Evolutionary conservation across 30 jellyfish, hydroid and myxozoan genomes (phyloP).

Genomic region (Calvadosia cruxmelitensis): DNA sequence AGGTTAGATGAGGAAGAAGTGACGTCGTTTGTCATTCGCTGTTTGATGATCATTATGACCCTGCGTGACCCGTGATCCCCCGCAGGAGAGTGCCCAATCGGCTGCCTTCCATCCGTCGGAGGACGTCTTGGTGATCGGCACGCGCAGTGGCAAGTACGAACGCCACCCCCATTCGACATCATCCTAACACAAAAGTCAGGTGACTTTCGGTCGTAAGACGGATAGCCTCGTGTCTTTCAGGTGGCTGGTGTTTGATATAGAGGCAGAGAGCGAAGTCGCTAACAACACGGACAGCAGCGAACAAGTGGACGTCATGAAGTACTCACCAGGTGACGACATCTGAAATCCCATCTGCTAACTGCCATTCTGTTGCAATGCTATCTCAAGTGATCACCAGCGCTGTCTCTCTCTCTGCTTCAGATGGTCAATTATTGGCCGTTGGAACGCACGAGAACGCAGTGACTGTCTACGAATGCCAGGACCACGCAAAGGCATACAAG

Average conservation of each 20-base stretch:
- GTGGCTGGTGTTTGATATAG: constrained; percentile 44
- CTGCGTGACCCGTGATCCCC: not conserved
- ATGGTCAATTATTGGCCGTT: constrained; percentile 50
- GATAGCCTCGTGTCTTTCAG: constrained; percentile 11
- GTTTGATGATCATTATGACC: not conserved
- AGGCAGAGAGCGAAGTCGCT: constrained; percentile 25
- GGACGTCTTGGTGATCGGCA: constrained; percentile 42
- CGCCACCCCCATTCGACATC: not conserved
- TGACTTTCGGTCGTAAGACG: not conserved
- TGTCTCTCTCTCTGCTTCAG: constrained; percentile 6
- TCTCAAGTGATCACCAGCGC: not conserved
- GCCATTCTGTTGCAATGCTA: too few relatives aligned
- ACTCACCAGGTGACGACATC: constrained; percentile 47
- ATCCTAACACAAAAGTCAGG: too few relatives aligned
- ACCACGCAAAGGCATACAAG: constrained; percentile 38
- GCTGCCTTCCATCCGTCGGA: constrained; percentile 59
- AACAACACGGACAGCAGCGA: constrained; percentile 51
- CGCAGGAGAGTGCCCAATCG: constrained; percentile 65
- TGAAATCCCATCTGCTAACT: too few relatives aligned
- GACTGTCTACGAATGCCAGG: constrained; percentile 34
- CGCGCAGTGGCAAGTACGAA: constrained; percentile 49
- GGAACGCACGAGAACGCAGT: constrained; percentile 68
- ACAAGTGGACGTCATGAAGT: constrained; percentile 40
- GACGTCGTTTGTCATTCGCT: too few relatives aligned
- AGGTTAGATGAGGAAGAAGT: too few relatives aligned